These are phyloP conservation scores for Odontocolon sp. DNA, from an alignment of 2,888 invertebrate species.

Conservation along the genomic window DNA sequence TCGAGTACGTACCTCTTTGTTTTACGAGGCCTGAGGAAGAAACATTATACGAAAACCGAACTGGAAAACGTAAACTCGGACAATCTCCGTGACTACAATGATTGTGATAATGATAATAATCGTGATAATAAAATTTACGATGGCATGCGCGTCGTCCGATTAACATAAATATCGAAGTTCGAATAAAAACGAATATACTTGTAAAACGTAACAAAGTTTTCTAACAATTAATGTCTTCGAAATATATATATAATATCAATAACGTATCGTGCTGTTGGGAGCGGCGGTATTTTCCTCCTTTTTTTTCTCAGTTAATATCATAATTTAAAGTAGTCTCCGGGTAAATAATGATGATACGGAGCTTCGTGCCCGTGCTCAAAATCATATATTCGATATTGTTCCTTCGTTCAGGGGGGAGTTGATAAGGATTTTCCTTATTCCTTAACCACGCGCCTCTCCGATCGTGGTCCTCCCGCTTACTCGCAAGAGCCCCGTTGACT, in stretches of 20 bases:
- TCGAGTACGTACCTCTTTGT: constrained; percentile 19
- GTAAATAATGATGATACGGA: constrained; percentile 47
- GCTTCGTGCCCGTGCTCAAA: constrained; percentile 37
- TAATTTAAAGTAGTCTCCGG: background rate
- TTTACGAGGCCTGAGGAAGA: constrained; percentile 8
- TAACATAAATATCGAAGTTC: constrained; percentile 30
- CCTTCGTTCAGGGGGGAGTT: background rate
- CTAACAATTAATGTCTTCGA: constrained; percentile 59
- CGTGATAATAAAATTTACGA: constrained; percentile 38
- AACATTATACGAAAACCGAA: background rate
- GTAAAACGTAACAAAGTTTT: constrained; percentile 65
- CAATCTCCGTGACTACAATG: constrained; percentile 38
- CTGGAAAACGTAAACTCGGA: constrained; percentile 14
- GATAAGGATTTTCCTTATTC: background rate
- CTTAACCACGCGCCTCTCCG: constrained; percentile 46
- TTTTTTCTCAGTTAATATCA: constrained; percentile 9
- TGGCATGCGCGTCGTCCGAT: constrained; percentile 54
- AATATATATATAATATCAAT: constrained; percentile 58
- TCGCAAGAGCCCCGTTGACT: background rate
- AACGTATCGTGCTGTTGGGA: constrained; percentile 49
- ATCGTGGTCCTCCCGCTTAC: constrained; percentile 19
- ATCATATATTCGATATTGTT: constrained; percentile 13
- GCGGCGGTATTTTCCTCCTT: constrained; percentile 36
- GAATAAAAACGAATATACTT: constrained; percentile 63
- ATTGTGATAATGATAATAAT: constrained; percentile 37